A percentile compares a stretch with the other conserved stretches of the same genome.
phyloP scores from a whole-genome alignment of 2,888 invertebrate genomes.

The Macrostomum cliftonense region DNA sequence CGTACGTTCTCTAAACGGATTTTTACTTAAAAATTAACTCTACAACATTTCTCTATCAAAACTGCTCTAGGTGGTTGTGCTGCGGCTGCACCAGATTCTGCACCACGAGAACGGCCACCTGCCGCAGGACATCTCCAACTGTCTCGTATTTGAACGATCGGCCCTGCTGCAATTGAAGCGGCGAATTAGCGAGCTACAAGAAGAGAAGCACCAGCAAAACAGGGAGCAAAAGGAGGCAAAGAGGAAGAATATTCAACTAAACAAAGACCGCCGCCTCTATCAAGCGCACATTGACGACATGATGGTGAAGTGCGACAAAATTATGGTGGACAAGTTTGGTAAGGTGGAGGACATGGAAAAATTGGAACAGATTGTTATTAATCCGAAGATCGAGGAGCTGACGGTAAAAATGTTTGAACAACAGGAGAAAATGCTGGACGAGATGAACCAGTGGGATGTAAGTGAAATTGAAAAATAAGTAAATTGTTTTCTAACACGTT shows the following conservation, averaged over 20 bases:
- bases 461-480: no score
- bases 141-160: constrained; percentile 30
- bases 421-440: constrained; percentile 23
- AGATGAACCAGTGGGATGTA: constrained; percentile 27
- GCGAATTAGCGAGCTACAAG: constrained; percentile 34
- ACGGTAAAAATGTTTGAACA: constrained; percentile 26
- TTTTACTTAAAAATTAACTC: no score
- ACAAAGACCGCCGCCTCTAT: constrained; percentile 28
- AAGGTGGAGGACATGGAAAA: constrained; percentile 33
- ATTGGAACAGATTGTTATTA: constrained; percentile 34
- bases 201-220: constrained; percentile 32
- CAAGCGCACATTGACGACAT: constrained; percentile 25
- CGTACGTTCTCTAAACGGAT: no score
- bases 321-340: constrained; percentile 37
- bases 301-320: constrained; percentile 28
- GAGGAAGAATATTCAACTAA: constrained; percentile 30
- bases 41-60: not conserved
- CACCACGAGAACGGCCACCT: constrained; percentile 26
- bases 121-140: constrained; percentile 27
- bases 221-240: constrained; percentile 33
- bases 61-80: constrained; percentile 23
- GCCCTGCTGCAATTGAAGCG: constrained; percentile 26
- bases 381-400: constrained; percentile 33
- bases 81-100: constrained; percentile 34
- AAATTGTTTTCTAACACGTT: no score